These are phyloP conservation scores for Thamnophis sirtalis DNA, from an alignment of 2,113 vertebrate genomes.

Conservation along the genomic window DNA sequence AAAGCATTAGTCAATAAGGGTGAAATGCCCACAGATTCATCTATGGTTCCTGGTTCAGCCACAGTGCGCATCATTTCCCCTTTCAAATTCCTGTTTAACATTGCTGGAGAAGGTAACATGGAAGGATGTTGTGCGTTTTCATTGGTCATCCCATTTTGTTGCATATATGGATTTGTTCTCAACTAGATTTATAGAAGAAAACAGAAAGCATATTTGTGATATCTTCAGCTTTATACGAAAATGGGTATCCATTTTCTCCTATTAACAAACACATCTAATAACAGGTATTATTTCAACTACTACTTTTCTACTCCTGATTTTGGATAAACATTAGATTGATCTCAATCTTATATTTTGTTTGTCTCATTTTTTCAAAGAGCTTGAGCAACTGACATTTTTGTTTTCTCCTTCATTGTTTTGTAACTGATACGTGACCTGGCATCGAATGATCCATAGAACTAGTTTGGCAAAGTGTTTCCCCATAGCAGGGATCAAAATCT, in stretches of 20 bases:
- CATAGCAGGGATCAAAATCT: neutral
- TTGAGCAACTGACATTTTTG: neutral
- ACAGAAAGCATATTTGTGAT: neutral
- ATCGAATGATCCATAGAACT: neutral
- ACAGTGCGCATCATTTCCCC: slow-evolving; percentile 26
- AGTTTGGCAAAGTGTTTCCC: neutral
- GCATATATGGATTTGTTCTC: slow-evolving; percentile 41
- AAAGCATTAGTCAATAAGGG: slow-evolving; percentile 70
- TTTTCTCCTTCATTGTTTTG: neutral
- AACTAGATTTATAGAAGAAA: slow-evolving; percentile 23
- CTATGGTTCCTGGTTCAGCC: slow-evolving; percentile 53
- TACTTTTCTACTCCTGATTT: neutral
- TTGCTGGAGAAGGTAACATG: slow-evolving; percentile 21
- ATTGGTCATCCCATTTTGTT: slow-evolving; percentile 31
- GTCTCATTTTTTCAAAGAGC: neutral
- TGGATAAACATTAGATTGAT: neutral
- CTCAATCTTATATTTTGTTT: neutral
- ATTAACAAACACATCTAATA: neutral
- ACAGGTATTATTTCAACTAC: neutral
- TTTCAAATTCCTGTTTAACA: slow-evolving; percentile 54
- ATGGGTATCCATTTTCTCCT: neutral
- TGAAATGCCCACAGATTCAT: slow-evolving; percentile 59
- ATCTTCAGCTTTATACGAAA: slow-evolving; percentile 57
- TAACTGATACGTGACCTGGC: neutral
- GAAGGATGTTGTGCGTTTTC: slow-evolving; percentile 37